Evolutionary conservation across 2,113 vertebrate species (phyloP), one percentile per base, ranked within the genome.

Genomic region (Monarcha castaneiventris): DNA sequence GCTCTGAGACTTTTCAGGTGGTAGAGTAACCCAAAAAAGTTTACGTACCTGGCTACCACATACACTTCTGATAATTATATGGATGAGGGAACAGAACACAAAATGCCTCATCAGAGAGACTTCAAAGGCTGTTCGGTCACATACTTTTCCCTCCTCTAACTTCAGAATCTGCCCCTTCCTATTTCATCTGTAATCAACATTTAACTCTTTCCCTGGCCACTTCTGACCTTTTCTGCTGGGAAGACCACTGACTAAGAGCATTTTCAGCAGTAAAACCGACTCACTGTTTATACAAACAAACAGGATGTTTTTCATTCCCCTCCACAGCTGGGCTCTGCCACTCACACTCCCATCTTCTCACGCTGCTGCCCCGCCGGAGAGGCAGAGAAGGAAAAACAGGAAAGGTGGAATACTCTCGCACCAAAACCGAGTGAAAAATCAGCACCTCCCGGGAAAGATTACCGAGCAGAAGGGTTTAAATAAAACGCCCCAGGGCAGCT

Each of bases 251-350:
- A 10, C 86, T 23, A 35, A 33, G 35, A 48, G 32, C 1, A 3
- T 25, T 89, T 93, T 64, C 41, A 64, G 49, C 80, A 82, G 54
- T 32, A 88, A 90, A 96, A 84, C 82, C 49, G 87, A 82, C 75
- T 86, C 84, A 71, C n/a, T 97, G 87, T 95, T 96, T 90, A 86
- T 27, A 76, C 74, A 76, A 95, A 87, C 89, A 95, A 96, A 95
- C 86, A 96, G 89, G 78, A 94, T 90, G 93, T 81, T 96, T 93
- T 86, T 30, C 84, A 83, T 95, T 88, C 85, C 81, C 52, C 27
- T 61, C 51, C 63, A 74, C 85, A 96, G 92, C 94, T 95, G 93
- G 77, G 51, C 46, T 96, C 84, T 91, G 85, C 78, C 63, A 90
- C 52, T 92, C 87, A 83, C 2, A 4, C 43, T 90, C 32, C 32